These are phyloP conservation scores for Coranthus polyacanthus DNA, from an alignment of 2,797 vertebrate species.

Conservation along the genomic window DNA sequence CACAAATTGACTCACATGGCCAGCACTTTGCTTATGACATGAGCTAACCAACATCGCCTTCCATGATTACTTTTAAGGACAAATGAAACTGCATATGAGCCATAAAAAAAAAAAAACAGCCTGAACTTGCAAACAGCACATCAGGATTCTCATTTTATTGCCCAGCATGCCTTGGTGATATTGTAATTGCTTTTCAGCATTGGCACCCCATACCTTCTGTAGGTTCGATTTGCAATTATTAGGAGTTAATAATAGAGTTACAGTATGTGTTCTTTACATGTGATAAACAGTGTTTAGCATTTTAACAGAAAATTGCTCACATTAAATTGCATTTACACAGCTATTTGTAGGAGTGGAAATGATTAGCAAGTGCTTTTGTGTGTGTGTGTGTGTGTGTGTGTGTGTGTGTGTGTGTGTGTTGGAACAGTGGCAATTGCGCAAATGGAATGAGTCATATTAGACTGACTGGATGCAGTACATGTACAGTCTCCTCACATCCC, in stretches of 20 bases:
- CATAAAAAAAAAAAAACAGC: conserved; percentile 18
- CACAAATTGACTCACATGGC: conserved; percentile 25
- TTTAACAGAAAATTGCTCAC: conserved; percentile 18
- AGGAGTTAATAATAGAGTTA: conserved; percentile 38
- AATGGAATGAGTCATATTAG: conserved; percentile 48
- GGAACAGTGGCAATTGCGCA: conserved; percentile 25
- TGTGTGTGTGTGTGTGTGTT: background rate
- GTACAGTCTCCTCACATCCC: conserved; percentile 29
- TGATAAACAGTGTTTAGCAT: conserved; percentile 19
- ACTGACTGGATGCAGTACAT: conserved; percentile 29
- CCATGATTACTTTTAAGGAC: conserved; percentile 13
- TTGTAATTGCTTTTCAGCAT: conserved; percentile 39
- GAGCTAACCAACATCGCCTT: conserved; percentile 20
- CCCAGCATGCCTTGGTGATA: conserved; percentile 8
- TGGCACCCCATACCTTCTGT: conserved; percentile 24
- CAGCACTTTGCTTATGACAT: conserved; percentile 19
- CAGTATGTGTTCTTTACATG: conserved; percentile 34
- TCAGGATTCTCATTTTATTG: conserved; percentile 10
- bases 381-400: background rate
- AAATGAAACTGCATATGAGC: conserved; percentile 9
- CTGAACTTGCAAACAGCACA: background rate
- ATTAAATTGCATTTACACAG: conserved; percentile 28
- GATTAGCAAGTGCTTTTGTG: conserved; percentile 16
- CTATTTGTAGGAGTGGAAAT: conserved; percentile 30
- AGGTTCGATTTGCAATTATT: conserved; percentile 44